A percentile compares a stretch with the other conserved stretches of the same genome.
phyloP scores from a whole-genome alignment of 2,888 invertebrate species.

The Caenorhabditis sp. region DNA sequence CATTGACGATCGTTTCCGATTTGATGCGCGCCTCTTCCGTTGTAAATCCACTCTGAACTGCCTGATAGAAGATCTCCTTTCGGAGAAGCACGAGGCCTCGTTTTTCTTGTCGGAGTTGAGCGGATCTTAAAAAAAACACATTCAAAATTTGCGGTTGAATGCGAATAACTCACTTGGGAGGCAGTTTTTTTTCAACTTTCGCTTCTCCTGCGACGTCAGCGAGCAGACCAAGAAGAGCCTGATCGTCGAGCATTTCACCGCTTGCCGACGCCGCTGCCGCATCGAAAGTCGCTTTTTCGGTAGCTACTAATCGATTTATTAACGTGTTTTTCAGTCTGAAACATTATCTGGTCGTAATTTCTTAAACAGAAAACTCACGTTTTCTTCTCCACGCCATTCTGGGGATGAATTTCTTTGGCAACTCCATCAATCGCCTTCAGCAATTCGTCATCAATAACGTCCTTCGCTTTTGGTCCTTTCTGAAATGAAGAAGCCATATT shows the following conservation, averaged over 20 bases:
- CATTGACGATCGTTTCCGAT: conserved; percentile 65
- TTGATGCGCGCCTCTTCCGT: conserved; percentile 64
- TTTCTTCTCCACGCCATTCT: conserved; percentile 55
- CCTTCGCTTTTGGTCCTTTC: conserved; percentile 59
- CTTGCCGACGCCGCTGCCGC: conserved; percentile 64
- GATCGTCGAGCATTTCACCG: conserved; percentile 66
- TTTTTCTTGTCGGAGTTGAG: conserved; percentile 49
- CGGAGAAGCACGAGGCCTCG: conserved; percentile 61
- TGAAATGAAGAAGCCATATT: conserved; percentile 19
- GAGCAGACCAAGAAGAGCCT: conserved; percentile 52
- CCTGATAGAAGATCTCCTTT: conserved; percentile 73
- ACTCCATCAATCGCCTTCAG: conserved; percentile 65
- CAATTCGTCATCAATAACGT: conserved; percentile 63
- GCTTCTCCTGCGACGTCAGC: conserved; percentile 54
- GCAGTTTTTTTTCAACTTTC: conserved; percentile 41
- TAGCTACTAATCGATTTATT: conserved; percentile 61
- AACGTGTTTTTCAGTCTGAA: conserved; percentile 62
- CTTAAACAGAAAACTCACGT: conserved; percentile 16
- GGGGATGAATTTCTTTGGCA: conserved; percentile 56
- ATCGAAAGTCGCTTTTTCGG: conserved; percentile 67
- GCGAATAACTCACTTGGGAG: conserved; percentile 28
- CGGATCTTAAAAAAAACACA: conserved; percentile 22
- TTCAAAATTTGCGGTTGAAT: neutral
- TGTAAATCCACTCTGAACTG: conserved; percentile 67
- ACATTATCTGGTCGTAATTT: neutral